These are phyloP conservation scores for Bombus balteatus DNA, from an alignment of 1,140 invertebrate species.

Conservation along the genomic window DNA sequence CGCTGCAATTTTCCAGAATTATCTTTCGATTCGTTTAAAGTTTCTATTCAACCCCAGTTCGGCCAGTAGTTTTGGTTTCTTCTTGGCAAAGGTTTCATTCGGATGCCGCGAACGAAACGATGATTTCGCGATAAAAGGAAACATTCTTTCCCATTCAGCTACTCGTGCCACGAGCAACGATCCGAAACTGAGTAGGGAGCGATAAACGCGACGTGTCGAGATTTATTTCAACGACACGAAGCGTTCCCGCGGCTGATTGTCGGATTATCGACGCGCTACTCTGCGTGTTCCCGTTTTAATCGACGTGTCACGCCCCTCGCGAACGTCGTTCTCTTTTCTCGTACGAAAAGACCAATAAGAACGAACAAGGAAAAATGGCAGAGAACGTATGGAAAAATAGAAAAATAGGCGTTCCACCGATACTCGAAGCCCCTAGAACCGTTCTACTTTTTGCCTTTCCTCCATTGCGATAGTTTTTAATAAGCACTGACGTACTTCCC, in stretches of 20 bases:
- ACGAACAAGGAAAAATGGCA: background rate
- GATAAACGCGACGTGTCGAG: background rate
- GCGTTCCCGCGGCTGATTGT: background rate
- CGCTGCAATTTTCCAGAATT: too few species aligned
- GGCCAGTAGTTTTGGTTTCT: background rate
- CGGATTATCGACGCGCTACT: background rate
- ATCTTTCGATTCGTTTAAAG: too few species aligned
- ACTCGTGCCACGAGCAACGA: background rate
- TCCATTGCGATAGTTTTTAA: constrained; percentile 62
- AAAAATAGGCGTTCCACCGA: background rate
- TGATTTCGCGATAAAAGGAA: background rate
- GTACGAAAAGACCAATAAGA: background rate
- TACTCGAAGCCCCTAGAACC: constrained; percentile 28
- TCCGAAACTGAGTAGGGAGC: background rate
- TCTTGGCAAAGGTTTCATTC: constrained; percentile 7
- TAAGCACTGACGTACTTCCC: constrained; percentile 42
- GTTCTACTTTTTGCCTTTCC: constrained; percentile 49
- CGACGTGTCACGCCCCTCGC: background rate
- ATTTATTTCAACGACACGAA: background rate
- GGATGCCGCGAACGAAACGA: background rate
- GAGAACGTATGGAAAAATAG: background rate
- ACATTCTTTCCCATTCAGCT: background rate
- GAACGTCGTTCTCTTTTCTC: background rate
- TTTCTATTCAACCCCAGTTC: too few species aligned
- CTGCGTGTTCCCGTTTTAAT: background rate